Evolutionary conservation across 1,140 invertebrate genomes (phyloP).

Genomic region (Leptinotarsa defecta): DNA sequence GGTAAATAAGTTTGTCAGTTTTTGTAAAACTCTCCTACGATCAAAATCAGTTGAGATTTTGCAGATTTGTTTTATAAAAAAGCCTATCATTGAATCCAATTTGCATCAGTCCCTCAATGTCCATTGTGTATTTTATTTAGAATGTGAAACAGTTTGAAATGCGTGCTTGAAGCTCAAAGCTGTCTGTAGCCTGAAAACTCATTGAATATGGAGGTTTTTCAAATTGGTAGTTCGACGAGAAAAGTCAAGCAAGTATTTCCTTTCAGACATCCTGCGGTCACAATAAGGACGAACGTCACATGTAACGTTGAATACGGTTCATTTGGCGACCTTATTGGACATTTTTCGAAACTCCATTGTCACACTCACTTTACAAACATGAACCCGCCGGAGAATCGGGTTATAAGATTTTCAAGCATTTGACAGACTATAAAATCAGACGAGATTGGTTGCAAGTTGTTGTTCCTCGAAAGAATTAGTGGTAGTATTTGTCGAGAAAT

Average conservation of each 20-base stretch:
- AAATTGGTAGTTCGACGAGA: conserved; percentile 1
- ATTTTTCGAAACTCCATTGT: conserved; percentile 17
- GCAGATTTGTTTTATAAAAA: no score
- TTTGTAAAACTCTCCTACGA: no score
- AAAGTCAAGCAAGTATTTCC: conserved; percentile 8
- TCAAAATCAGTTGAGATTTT: no score
- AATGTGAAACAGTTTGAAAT: no score
- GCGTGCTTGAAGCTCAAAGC: neutral
- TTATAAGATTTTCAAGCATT: neutral
- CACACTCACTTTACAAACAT: conserved; percentile 5
- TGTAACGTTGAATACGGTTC: conserved; percentile 10
- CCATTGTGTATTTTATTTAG: no score
- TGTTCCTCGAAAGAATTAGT: no score
- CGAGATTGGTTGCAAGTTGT: neutral
- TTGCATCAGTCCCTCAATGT: no score
- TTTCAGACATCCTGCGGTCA: neutral
- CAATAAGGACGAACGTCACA: conserved; percentile 20
- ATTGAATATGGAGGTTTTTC: conserved; percentile 6
- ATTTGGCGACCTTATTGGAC: conserved; percentile 21
- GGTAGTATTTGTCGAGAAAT: no score
- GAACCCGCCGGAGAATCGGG: neutral
- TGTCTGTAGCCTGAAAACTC: neutral
- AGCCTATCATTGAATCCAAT: no score
- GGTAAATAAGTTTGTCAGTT: no score
- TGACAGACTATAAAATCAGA: neutral